Evolutionary conservation across 30 jellyfish, hydroid and myxozoan species (phyloP), one percentile per base, ranked within the genome.

Genomic region (Aurelia sp.): DNA sequence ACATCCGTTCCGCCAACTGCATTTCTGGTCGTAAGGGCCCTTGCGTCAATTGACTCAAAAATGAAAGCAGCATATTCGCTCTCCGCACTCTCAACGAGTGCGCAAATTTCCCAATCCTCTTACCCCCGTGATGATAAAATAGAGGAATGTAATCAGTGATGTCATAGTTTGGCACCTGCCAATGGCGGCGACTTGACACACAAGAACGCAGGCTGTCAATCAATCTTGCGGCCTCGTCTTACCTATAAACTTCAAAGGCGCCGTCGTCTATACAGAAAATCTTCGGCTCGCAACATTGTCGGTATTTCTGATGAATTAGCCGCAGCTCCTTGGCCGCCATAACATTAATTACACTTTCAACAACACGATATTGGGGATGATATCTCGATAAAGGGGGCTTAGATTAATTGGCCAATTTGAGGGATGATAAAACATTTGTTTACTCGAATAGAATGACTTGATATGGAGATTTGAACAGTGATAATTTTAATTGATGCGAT

Each of bases 151-250:
- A 83, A 82, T 88, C 73, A 93, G 88, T 93, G 98, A 93, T 95
- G 96, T 93, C 98, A 93, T 93, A 69, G 90, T 66, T 75, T 93
- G 98, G 98, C 98, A 93, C 98, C 98, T 93, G 98, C 96, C 94
- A 87, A 71, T 74, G 96, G 98, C 93, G 96, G 92, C 93, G 94
- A 93, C 86, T 93, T 93, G 91, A 67, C 91, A 83, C 89, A 82
- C 78, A 89, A 69, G 91, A 89, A 87, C 80, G 91, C 82, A 83
- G 82, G 78, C 84, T 93, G 90, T 89, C 91, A 75, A 85, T 93
- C 96, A 93, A 73, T 62, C 73, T 23, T 73, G 96, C 98, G 98
- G 98, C 97, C 79, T 84, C 87, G 96, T 88, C 89, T 93, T 84
- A 93, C 84, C 72, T 83, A 84, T 73, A 71, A 82, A 81, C 90